phyloP scores from a whole-genome alignment of 2,113 vertebrate species.

The Brachypteracias leptosomus region DNA sequence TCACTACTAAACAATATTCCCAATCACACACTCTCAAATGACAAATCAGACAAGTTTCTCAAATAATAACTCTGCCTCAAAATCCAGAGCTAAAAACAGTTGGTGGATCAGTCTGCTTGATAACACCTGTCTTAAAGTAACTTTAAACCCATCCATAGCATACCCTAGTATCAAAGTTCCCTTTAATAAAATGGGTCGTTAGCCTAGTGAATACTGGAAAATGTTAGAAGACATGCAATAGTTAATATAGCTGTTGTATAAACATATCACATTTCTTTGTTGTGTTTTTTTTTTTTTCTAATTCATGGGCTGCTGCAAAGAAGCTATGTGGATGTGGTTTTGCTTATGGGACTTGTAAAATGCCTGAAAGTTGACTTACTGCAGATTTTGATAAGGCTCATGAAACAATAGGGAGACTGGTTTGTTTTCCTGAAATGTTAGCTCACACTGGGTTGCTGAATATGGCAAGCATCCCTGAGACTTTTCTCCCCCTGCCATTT shows the following conservation, averaged over 20 bases:
- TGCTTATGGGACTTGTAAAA: neutral
- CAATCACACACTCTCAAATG: neutral
- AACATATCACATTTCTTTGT: neutral
- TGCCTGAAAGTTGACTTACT: conserved; percentile 23
- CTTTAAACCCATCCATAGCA: neutral
- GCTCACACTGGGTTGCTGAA: conserved; percentile 32
- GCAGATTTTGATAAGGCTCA: conserved; percentile 27
- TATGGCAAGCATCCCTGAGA: neutral
- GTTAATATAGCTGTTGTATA: neutral
- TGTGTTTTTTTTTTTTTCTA: neutral
- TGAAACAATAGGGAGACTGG: neutral
- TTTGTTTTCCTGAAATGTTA: neutral
- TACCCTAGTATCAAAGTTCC: neutral
- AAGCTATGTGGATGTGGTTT: neutral
- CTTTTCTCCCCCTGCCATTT: neutral
- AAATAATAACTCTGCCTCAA: conserved; percentile 6
- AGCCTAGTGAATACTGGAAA: neutral
- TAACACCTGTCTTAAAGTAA: neutral
- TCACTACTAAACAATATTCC: conserved; percentile 15
- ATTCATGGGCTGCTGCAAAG: neutral
- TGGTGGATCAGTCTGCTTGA: conserved; percentile 2
- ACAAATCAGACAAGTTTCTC: conserved; percentile 51
- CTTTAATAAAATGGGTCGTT: neutral
- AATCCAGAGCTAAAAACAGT: conserved; percentile 46
- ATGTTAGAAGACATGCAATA: neutral